These are phyloP conservation scores for Noctua janthina DNA, from an alignment of 2,888 invertebrate species.

Conservation along the genomic window DNA sequence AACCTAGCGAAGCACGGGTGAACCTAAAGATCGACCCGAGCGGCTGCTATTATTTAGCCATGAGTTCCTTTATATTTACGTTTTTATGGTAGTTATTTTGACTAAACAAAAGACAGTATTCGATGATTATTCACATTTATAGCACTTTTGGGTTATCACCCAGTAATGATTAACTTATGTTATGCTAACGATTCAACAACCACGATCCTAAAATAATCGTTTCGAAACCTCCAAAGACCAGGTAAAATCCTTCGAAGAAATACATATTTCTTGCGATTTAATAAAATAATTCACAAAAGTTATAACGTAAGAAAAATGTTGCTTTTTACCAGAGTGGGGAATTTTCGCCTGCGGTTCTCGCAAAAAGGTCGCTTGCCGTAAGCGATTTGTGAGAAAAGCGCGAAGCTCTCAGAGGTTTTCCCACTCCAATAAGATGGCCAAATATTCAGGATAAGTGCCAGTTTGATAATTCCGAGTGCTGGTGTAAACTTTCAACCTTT, in stretches of 20 bases:
- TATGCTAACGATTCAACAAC: background rate
- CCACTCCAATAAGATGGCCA: conserved; percentile 73
- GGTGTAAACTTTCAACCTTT: conserved; percentile 71
- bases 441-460: conserved; percentile 74
- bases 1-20: no score
- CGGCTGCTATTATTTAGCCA: no score
- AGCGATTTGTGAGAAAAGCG: conserved; percentile 77
- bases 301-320: conserved; percentile 59
- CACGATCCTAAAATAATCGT: conserved; percentile 7
- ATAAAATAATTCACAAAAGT: conserved; percentile 60
- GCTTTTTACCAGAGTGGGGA: conserved; percentile 69
- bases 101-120: background rate
- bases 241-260: conserved; percentile 5
- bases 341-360: conserved; percentile 70
- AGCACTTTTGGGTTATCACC: background rate
- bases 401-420: conserved; percentile 66
- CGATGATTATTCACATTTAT: background rate
- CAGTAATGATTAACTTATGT: background rate
- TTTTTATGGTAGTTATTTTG: background rate
- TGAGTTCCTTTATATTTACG: background rate
- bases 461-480: conserved; percentile 72
- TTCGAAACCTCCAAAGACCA: conserved; percentile 1
- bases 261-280: conserved; percentile 35
- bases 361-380: conserved; percentile 75
- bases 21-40: no score